Evolutionary conservation across 2,888 invertebrate species (phyloP).

Genomic region (Protula sp.): DNA sequence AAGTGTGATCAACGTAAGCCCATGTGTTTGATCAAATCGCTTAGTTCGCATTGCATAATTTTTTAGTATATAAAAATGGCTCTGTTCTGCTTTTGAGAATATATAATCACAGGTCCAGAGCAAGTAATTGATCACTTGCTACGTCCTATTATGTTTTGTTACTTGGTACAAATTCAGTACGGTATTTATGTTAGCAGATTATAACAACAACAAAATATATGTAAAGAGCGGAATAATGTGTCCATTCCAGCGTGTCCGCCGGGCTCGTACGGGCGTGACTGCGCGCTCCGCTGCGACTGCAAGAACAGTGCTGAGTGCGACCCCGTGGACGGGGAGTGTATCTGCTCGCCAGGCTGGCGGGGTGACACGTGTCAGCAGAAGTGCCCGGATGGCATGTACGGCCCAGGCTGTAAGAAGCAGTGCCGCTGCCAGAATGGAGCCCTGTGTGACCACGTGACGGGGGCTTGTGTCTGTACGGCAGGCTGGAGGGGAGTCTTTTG

Average conservation of each 20-base stretch:
- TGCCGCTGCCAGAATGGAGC: slow-evolving; percentile 57
- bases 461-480: slow-evolving; percentile 54
- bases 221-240: too few relatives aligned
- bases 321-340: slow-evolving; percentile 8
- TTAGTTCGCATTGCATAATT: too few relatives aligned
- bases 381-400: slow-evolving; percentile 53
- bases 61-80: too few relatives aligned
- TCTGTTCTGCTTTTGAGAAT: too few relatives aligned
- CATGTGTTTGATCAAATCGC: too few relatives aligned
- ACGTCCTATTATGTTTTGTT: too few relatives aligned
- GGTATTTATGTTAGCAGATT: too few relatives aligned
- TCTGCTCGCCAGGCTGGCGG: slow-evolving; percentile 37
- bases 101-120: too few relatives aligned
- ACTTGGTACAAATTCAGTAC: too few relatives aligned
- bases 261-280: slow-evolving; percentile 24
- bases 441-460: slow-evolving; percentile 50
- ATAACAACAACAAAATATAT: too few relatives aligned
- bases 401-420: slow-evolving; percentile 52
- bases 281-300: slow-evolving; percentile 33
- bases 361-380: slow-evolving; percentile 35
- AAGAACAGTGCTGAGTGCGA: slow-evolving; percentile 32
- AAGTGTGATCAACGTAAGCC: slow-evolving; percentile 38
- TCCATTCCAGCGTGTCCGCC: slow-evolving; percentile 18
- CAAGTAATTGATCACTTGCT: too few relatives aligned
- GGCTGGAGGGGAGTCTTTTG: slow-evolving; percentile 53